These are phyloP conservation scores for Eretmodus cyanostictus DNA, from an alignment of 2,113 vertebrate genomes.

Conservation along the genomic window DNA sequence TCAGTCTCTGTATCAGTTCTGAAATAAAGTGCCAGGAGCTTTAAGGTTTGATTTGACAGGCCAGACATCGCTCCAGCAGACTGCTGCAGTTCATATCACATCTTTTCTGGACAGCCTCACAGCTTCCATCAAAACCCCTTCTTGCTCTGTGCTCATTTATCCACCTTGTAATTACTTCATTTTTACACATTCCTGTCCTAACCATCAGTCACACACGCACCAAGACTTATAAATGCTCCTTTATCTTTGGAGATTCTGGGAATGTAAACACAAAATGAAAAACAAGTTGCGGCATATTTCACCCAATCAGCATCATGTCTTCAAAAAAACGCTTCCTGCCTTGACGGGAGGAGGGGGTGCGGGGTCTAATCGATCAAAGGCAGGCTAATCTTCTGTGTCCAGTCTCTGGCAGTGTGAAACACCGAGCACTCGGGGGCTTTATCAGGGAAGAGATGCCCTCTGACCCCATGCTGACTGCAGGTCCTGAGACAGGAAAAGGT, in stretches of 20 bases:
- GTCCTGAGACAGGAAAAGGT: conserved; percentile 56
- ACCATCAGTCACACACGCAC: background rate
- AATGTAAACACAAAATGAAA: conserved; percentile 17
- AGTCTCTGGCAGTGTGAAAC: background rate
- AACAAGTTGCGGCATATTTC: conserved; percentile 7
- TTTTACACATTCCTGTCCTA: background rate
- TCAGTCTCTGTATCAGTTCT: background rate
- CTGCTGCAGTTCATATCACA: conserved; percentile 3
- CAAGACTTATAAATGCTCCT: background rate
- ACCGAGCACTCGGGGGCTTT: conserved; percentile 4
- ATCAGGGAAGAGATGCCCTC: conserved; percentile 48
- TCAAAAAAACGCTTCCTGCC: conserved; percentile 18
- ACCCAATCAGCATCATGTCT: background rate
- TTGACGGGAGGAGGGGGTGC: background rate
- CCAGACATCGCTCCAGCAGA: background rate
- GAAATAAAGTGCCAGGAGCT: background rate
- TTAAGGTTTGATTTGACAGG: conserved; percentile 12
- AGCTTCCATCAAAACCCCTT: background rate
- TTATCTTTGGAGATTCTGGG: background rate
- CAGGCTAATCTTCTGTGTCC: conserved; percentile 26
- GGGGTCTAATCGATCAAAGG: conserved; percentile 44
- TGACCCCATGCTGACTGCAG: conserved; percentile 32
- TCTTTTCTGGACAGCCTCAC: background rate
- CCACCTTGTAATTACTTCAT: background rate
- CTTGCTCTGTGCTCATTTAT: background rate